A percentile compares a stretch with the other conserved stretches of the same genome.
Evolutionary conservation across 1,140 invertebrate species (phyloP).

Genomic region (Paralvinella palmiformis): DNA sequence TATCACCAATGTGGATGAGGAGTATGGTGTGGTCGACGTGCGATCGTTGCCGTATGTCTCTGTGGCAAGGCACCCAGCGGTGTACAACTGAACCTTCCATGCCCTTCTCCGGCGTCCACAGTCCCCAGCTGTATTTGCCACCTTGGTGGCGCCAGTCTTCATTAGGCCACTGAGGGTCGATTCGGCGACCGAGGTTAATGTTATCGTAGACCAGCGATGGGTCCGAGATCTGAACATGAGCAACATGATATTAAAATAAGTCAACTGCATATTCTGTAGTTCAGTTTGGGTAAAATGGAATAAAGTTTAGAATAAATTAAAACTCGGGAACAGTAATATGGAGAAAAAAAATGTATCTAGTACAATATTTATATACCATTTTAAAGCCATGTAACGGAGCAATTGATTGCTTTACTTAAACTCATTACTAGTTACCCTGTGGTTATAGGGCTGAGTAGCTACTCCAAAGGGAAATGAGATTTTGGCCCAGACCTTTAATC

Average conservation of each 20-base stretch:
- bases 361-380: no score
- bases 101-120: conserved; percentile 80
- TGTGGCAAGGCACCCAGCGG: conserved; percentile 83
- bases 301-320: background rate
- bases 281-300: background rate
- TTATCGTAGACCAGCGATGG: conserved; percentile 77
- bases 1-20: conserved; percentile 85
- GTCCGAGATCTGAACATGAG: conserved; percentile 61
- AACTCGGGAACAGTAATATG: background rate
- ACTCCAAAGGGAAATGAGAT: no score
- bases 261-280: background rate
- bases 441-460: no score
- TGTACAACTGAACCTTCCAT: conserved; percentile 90
- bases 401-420: no score
- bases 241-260: conserved; percentile 8
- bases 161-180: conserved; percentile 87
- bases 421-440: no score
- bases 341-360: no score
- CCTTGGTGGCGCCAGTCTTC: conserved; percentile 77
- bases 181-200: conserved; percentile 78
- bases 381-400: no score
- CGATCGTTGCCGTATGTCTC: conserved; percentile 74
- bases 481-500: no score
- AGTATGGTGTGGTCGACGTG: conserved; percentile 85
- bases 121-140: conserved; percentile 77